Evolutionary conservation across 2,797 vertebrate species (phyloP).

Genomic region (Bryconaethiops microstoma): DNA sequence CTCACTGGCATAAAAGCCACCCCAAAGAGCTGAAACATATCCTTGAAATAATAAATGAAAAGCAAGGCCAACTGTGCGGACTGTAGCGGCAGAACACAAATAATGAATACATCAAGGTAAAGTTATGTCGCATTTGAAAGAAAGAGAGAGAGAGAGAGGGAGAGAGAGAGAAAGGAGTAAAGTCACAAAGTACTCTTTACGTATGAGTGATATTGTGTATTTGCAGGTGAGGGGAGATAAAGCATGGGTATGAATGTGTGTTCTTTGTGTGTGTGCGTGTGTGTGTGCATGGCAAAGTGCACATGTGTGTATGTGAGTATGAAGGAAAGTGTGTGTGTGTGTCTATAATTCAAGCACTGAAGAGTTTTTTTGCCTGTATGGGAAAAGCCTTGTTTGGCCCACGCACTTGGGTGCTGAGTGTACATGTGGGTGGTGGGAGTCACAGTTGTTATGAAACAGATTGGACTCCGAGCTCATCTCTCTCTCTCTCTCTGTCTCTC

Average conservation of each 20-base stretch:
- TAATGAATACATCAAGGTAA: constrained; percentile 9
- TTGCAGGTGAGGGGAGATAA: not conserved
- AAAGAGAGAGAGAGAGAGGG: not conserved
- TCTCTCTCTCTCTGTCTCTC: not conserved
- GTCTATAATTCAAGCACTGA: not conserved
- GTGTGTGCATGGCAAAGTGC: too few species aligned
- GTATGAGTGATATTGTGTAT: constrained; percentile 4
- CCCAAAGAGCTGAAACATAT: not conserved
- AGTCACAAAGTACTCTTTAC: not conserved
- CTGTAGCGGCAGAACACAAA: not conserved
- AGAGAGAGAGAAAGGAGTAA: too few species aligned
- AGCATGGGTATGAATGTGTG: not conserved
- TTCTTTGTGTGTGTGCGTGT: not conserved
- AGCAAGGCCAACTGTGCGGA: not conserved
- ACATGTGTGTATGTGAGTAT: not conserved
- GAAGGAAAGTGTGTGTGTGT: not conserved
- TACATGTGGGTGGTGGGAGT: constrained; percentile 70
- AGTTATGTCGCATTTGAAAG: not conserved
- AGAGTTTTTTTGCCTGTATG: constrained; percentile 44
- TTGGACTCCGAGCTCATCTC: constrained; percentile 50
- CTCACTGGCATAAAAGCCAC: not conserved
- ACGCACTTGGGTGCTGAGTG: constrained; percentile 54
- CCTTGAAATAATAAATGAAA: not conserved
- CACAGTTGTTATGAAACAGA: constrained; percentile 69
- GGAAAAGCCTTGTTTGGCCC: constrained; percentile 71